Evolutionary conservation across 2,888 invertebrate species (phyloP), one percentile per base, ranked within the genome.

Genomic region (Ophioninae sp.): DNA sequence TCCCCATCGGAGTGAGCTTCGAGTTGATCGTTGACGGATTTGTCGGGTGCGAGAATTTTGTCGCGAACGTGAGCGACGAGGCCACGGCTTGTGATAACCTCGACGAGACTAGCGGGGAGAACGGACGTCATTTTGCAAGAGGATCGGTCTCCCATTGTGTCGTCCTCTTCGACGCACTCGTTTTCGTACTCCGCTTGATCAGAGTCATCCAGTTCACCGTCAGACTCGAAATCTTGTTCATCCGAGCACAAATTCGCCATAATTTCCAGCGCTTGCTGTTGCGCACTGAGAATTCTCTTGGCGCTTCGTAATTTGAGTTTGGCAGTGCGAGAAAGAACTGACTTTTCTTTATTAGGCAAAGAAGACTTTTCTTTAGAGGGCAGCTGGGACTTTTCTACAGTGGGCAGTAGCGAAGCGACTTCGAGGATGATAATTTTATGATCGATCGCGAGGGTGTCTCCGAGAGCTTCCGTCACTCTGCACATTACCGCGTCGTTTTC

Each of bases 201-300:
- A 68, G 93, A 94, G 77, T 93, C 89, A n/a, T 93, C 93, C 22
- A 87, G 79, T 41, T 93, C 93, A 68, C 90, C 90, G n/a, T 93
- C 91, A 17, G 93, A 93, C 56, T 94, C 94, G 77, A 84, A 84
- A 9, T 89, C 89, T 20, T 86, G 77, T 90, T 95, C 95, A 89
- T 94, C 93, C 51, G 95, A 95, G 89, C 96, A 95, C 74, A 96
- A 93, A 91, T 97, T 96, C 37, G 96, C 95, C 79, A 96, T 92
- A 83, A 96, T 95, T 93, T 96, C 96, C 64, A 96, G 93, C 0
- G 96, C 94, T 90, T 95, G 94, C 87, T 95, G 95, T 90, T 96
- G 96, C 0, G 96, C 95, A 85, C 95, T 94, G n/a, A 96, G 89
- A 82, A 96, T 93, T 87, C 94, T 93, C 83, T 93, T 93, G 1